phyloP scores from a whole-genome alignment of 2,797 vertebrate species.

The Sebastes taczanowskii region DNA sequence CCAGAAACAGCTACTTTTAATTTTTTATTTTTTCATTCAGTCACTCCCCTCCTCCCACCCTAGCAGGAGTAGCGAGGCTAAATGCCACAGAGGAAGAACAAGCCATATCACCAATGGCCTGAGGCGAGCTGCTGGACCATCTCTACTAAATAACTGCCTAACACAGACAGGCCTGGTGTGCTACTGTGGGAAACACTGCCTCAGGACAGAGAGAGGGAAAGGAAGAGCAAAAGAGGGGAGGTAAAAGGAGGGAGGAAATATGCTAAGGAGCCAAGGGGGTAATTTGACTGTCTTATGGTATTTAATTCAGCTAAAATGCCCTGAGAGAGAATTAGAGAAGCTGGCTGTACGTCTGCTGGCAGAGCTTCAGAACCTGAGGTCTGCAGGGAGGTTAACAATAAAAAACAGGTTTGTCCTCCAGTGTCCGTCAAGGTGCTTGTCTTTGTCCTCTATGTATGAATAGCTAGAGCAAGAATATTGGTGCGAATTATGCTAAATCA shows the following conservation, averaged over 20 bases:
- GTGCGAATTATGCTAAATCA: constrained; percentile 3
- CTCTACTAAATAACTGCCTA: constrained; percentile 38
- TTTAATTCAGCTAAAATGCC: constrained; percentile 67
- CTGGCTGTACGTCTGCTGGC: constrained; percentile 55
- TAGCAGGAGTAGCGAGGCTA: background rate
- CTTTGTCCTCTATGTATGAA: constrained; percentile 14
- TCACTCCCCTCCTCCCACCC: background rate
- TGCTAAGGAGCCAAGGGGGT: constrained; percentile 52
- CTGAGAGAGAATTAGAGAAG: constrained; percentile 54
- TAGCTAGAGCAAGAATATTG: background rate
- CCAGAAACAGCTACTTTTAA: background rate
- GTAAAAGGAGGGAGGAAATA: constrained; percentile 34
- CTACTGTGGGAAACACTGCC: constrained; percentile 20
- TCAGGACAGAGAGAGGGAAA: constrained; percentile 29
- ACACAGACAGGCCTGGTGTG: constrained; percentile 21
- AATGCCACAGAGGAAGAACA: constrained; percentile 36
- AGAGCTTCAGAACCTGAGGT: constrained; percentile 44
- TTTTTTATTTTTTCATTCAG: background rate
- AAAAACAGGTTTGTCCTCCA: constrained; percentile 49
- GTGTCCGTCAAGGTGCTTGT: constrained; percentile 34
- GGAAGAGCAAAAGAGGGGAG: constrained; percentile 3
- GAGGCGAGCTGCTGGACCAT: constrained; percentile 44
- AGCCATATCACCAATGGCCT: constrained; percentile 19
- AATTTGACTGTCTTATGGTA: constrained; percentile 59
- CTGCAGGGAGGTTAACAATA: constrained; percentile 44